These are phyloP conservation scores for Megalurothrips usitatus DNA, from an alignment of 2,888 invertebrate species.

Conservation along the genomic window DNA sequence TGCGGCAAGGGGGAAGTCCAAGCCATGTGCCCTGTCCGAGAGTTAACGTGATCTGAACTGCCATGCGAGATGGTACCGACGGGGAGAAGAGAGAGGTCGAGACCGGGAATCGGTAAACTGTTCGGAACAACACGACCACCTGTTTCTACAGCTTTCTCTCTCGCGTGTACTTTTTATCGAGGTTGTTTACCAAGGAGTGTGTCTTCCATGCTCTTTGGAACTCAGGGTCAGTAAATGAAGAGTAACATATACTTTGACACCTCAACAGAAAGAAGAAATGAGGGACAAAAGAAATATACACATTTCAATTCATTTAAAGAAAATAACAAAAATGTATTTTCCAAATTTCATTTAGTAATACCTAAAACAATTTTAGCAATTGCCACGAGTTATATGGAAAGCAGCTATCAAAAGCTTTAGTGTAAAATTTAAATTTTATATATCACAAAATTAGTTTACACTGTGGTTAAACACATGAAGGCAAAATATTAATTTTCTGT, in stretches of 20 bases:
- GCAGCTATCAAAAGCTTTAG: constrained; percentile 24
- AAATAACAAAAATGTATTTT: constrained; percentile 24
- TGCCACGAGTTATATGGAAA: constrained; percentile 22
- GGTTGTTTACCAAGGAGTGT: not conserved
- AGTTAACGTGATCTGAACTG: not conserved
- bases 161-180: not conserved
- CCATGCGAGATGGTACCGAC: not conserved
- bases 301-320: constrained; percentile 20
- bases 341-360: constrained; percentile 14
- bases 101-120: not conserved
- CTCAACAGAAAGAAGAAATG: constrained; percentile 5
- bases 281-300: not conserved
- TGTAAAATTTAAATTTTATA: constrained; percentile 27
- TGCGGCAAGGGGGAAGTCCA: too few species aligned
- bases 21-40: too few species aligned
- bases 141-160: not conserved
- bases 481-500: constrained; percentile 21
- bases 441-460: constrained; percentile 26
- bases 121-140: not conserved
- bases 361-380: constrained; percentile 23
- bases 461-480: constrained; percentile 24
- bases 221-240: not conserved
- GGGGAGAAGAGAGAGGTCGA: too few species aligned
- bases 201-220: not conserved
- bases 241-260: not conserved